phyloP scores from a whole-genome alignment of 2,888 invertebrate genomes.

The Lampropteryx suffumata region DNA sequence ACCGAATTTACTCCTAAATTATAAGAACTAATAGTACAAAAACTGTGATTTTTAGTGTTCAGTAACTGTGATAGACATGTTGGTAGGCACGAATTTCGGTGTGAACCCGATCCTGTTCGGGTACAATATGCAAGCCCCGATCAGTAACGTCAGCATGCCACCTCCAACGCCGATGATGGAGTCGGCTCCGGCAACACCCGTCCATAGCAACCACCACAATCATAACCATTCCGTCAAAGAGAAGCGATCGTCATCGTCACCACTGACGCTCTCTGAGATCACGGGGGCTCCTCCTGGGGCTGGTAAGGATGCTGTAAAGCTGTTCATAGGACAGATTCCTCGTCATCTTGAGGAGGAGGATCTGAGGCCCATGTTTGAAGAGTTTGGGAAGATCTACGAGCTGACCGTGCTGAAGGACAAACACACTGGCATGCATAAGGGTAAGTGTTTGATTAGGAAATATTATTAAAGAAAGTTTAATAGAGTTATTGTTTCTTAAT shows the following conservation, averaged over 20 bases:
- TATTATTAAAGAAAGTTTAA: too few species aligned
- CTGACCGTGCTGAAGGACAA: conserved; percentile 97
- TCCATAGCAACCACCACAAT: conserved; percentile 47
- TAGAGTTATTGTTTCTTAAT: too few species aligned
- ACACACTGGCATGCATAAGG: conserved; percentile 97
- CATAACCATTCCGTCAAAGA: conserved; percentile 36
- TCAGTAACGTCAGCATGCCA: conserved; percentile 25
- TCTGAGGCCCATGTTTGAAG: conserved; percentile 94
- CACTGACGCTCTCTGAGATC: conserved; percentile 68
- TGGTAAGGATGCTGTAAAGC: conserved; percentile 87
- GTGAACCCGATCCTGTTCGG: conserved; percentile 68
- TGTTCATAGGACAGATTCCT: conserved; percentile 97
- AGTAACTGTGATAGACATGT: conserved; percentile 70
- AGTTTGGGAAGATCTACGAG: conserved; percentile 96
- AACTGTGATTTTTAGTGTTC: conserved; percentile 71
- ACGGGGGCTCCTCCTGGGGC: conserved; percentile 75
- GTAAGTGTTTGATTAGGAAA: conserved; percentile 67
- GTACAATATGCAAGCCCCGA: conserved; percentile 57
- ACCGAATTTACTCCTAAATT: conserved; percentile 69
- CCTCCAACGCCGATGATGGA: conserved; percentile 48
- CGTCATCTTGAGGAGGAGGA: conserved; percentile 94
- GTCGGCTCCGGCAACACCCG: conserved; percentile 73
- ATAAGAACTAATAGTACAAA: conserved; percentile 75
- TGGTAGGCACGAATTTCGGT: conserved; percentile 69
- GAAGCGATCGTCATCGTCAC: conserved; percentile 56